Conservation (phyloP, 2,113 vertebrate genomes). For the Neolamprologus tretocephalus region DNA sequence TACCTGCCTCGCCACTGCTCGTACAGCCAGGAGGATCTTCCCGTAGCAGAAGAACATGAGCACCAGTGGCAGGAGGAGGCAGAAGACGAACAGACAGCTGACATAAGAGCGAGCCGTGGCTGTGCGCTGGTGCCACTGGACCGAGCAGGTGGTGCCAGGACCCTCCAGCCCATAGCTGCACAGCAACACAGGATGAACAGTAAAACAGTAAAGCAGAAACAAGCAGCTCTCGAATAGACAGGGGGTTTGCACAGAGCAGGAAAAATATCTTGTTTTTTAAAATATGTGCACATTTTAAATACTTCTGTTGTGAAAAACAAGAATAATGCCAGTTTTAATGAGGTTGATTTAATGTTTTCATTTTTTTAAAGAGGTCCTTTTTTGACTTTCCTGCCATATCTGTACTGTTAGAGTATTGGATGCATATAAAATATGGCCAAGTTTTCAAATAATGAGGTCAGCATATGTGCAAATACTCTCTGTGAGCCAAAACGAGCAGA, state of each 20-base stretch:
- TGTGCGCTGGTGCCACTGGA: constrained; percentile 33
- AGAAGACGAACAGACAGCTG: constrained; percentile 44
- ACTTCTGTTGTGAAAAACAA: not conserved
- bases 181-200: not conserved
- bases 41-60: constrained; percentile 49
- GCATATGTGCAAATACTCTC: not conserved
- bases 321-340: not conserved
- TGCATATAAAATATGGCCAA: not conserved
- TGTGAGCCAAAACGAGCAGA: not conserved
- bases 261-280: not conserved
- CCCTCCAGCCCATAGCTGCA: constrained; percentile 39
- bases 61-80: constrained; percentile 36
- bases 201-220: not conserved
- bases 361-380: not conserved
- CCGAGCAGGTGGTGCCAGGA: constrained; percentile 36
- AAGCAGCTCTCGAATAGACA: not conserved
- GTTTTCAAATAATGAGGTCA: not conserved
- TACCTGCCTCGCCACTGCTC: not conserved
- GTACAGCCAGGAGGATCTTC: constrained; percentile 38
- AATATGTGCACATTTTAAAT: not conserved
- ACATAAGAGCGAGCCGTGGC: constrained; percentile 27
- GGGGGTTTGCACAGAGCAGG: not conserved
- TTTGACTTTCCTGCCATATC: not conserved
- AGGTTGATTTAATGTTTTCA: not conserved
- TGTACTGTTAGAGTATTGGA: not conserved